These are phyloP conservation scores for Oedothorax gibbosus DNA, from an alignment of 1,140 invertebrate genomes.

Conservation along the genomic window DNA sequence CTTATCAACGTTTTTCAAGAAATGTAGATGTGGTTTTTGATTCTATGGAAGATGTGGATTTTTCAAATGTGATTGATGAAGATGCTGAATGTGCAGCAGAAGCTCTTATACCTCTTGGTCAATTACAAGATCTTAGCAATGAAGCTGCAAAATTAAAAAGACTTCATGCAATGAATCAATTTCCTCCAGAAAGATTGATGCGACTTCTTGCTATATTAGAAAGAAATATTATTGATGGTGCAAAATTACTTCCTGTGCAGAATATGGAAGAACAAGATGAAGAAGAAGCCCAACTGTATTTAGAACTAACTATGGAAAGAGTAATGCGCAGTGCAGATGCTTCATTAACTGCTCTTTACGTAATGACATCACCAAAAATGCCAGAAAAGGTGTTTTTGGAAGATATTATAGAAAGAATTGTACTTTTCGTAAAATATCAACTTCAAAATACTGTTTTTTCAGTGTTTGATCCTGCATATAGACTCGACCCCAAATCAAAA, in stretches of 20 bases:
- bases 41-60: constrained; percentile 85
- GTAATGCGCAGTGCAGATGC: constrained; percentile 90
- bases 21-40: constrained; percentile 92
- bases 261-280: constrained; percentile 80
- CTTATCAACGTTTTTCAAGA: constrained; percentile 87
- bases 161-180: constrained; percentile 81
- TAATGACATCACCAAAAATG: constrained; percentile 95
- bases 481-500: constrained; percentile 74
- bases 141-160: constrained; percentile 95
- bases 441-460: constrained; percentile 97
- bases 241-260: constrained; percentile 81
- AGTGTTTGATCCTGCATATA: constrained; percentile 95
- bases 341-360: constrained; percentile 85
- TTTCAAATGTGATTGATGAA: constrained; percentile 75
- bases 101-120: constrained; percentile 82
- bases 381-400: constrained; percentile 93
- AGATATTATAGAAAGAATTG: constrained; percentile 96
- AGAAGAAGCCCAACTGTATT: constrained; percentile 86
- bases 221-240: constrained; percentile 91
- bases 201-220: constrained; percentile 88
- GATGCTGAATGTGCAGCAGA: constrained; percentile 80
- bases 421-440: constrained; percentile 95
- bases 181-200: constrained; percentile 88
- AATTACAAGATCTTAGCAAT: constrained; percentile 87
- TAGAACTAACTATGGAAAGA: constrained; percentile 89